Base-by-base conservation (phyloP, 2,888 invertebrate genomes). In the Caenorhabditis doughertyi region DNA sequence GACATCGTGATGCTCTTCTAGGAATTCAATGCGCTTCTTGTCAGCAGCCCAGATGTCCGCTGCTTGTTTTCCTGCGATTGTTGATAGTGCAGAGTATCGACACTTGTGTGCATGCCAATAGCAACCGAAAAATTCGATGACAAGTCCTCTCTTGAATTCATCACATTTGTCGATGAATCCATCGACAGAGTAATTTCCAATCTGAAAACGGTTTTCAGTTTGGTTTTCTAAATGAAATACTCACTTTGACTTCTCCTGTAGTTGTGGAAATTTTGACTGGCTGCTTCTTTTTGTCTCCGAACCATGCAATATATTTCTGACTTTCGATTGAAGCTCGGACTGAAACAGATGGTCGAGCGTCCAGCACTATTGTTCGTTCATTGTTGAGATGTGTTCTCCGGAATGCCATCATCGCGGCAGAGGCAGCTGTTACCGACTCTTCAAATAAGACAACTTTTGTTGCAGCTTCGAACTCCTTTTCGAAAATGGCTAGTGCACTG, bases 81-180 rank as follows among this genome's bases (percentile, higher is more conserved):
- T 42, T 16, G 68, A 62, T 25, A 70, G 49, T 4, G 60, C 68
- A 3, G 74, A 44, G 44, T 71, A 81, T 0, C 47, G 35, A n/a
- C 81, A 81, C 7, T 65, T 39, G 53, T 77, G 71, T n/a, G 71
- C 81, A 47, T 81, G 81, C 42, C 58, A 81, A 21, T 77, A 81
- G 39, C 81, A 77, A 4, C 81, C 81, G 18, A 3, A 4, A 18
- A 47, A 47, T 13, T 64, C 64, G 18, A 64, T 29, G 13, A 64
- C 32, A 2, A 44, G 32, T 18, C 64, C 49, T 16, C 29, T 18
- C 18, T 27, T n/a, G 18, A 21, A 64, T 13, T 49, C 25, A 7
- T 1, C 13, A 29, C 64, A 47, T 29, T 2, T 16, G 0, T 47
- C 47, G 9, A 49, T 32, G 16, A 64, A 64, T 0, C 47, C 64